Conservation (phyloP, 2,113 vertebrate species). For the Pseudois nayaur region DNA sequence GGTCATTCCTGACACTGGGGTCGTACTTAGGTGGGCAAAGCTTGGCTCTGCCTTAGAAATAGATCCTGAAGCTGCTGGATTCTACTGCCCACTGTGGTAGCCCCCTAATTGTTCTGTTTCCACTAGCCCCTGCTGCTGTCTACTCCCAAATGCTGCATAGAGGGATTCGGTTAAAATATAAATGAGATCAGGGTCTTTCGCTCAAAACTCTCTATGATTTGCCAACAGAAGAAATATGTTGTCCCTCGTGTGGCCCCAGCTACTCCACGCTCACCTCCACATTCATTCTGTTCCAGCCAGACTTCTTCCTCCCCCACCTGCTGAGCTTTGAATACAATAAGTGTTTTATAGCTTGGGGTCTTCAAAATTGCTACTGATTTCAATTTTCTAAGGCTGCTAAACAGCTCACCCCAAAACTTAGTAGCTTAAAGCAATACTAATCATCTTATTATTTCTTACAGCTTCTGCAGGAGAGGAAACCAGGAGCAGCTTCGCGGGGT, state of each 20-base stretch:
- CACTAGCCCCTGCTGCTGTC: too few relatives aligned
- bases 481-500: background rate
- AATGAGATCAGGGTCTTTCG: background rate
- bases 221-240: background rate
- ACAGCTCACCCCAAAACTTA: background rate
- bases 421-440: background rate
- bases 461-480: background rate
- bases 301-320: too few relatives aligned
- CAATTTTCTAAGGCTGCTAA: background rate
- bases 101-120: background rate
- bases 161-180: background rate
- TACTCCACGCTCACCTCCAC: background rate
- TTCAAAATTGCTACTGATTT: background rate
- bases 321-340: background rate
- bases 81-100: background rate
- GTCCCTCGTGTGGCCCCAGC: background rate
- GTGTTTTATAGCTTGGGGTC: background rate
- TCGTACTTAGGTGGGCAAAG: background rate
- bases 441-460: background rate
- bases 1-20: background rate
- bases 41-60: background rate
- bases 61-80: background rate
- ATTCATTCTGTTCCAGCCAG: background rate
- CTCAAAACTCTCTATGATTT: background rate
- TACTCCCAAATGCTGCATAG: background rate